These are phyloP conservation scores for human (Homo sapiens) DNA, from an alignment of 2,113 vertebrate genomes.

Conservation along the genomic window DNA sequence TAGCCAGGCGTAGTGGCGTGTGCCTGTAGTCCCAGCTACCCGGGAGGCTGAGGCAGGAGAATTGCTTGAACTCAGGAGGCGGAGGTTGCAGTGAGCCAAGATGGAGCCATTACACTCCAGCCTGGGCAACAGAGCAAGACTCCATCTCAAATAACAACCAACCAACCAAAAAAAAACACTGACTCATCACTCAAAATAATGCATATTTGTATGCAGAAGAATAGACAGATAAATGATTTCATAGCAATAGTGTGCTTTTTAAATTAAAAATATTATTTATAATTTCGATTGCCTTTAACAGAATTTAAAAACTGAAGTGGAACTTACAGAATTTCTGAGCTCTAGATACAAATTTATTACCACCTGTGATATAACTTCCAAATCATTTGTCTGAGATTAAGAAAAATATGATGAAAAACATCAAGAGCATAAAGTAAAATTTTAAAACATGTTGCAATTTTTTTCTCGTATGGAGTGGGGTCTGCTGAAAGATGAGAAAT, in stretches of 20 bases:
- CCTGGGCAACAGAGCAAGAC: too few relatives aligned
- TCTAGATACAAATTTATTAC: neutral
- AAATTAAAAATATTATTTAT: neutral
- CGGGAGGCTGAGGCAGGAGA: too few relatives aligned
- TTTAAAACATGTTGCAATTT: neutral
- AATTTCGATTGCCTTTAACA: neutral
- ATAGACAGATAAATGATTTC: neutral
- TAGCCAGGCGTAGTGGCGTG: too few relatives aligned
- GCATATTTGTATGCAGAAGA: neutral
- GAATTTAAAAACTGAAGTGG: neutral
- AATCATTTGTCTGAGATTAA: neutral
- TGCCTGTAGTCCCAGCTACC: too few relatives aligned
- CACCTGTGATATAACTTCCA: neutral
- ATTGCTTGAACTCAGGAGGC: too few relatives aligned
- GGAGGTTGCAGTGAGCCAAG: too few relatives aligned
- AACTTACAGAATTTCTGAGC: neutral
- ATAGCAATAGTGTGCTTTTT: neutral
- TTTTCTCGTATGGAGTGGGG: neutral
- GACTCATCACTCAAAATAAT: neutral
- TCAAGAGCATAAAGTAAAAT: neutral
- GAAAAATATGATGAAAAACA: neutral
- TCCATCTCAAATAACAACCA: too few relatives aligned
- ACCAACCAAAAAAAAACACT: neutral
- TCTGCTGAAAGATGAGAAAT: neutral
- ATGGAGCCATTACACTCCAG: too few relatives aligned